Base-by-base conservation (phyloP, 1,140 invertebrate species). In the Rhyacophila brunnea region DNA sequence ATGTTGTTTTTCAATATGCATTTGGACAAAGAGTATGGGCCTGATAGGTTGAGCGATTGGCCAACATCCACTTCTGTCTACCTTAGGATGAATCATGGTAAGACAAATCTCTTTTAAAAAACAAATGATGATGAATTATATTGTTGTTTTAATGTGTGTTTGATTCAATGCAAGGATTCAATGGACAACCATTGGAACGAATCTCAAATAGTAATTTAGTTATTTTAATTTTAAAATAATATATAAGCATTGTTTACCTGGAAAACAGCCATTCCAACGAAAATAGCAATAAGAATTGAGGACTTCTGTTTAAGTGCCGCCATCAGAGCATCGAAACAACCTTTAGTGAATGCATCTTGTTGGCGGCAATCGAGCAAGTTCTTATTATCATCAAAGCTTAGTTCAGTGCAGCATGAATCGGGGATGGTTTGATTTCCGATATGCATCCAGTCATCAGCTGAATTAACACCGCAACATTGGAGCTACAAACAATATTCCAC, bases 211-310 rank as follows among this genome's bases (percentile, higher is more conserved):
- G n/a, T n/a, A n/a, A n/a, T n/a, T n/a, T n/a, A n/a, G n/a, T n/a
- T n/a, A n/a, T n/a, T n/a, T n/a, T n/a, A n/a, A n/a, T n/a, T n/a
- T n/a, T n/a, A n/a, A n/a, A 5, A 40, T 15, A 40, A 40, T n/a
- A 40, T 40, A 13, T 5, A 40, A n/a, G 3, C 38, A 40, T 6
- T 40, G 28, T 19, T 46, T 42, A 91, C 89, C 84, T 91, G 88
- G 67, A 91, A 80, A 42, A 86, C 75, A 46, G 90, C 89, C 34
- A 94, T 87, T 7, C 88, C 88, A 48, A 92, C 77, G 4, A 88
- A 91, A 36, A 91, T 86, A 9, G 85, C 85, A 15, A 87, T 89
- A 49, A 94, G 79, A 46, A 88, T 80, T 7, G 88, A 67, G 13
- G 85, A 87, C 66, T 91, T 88, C 5, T 82, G 79, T 57, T 88